These are phyloP conservation scores for Mastacembelus armatus DNA, from an alignment of 2,797 vertebrate genomes.

Conservation along the genomic window DNA sequence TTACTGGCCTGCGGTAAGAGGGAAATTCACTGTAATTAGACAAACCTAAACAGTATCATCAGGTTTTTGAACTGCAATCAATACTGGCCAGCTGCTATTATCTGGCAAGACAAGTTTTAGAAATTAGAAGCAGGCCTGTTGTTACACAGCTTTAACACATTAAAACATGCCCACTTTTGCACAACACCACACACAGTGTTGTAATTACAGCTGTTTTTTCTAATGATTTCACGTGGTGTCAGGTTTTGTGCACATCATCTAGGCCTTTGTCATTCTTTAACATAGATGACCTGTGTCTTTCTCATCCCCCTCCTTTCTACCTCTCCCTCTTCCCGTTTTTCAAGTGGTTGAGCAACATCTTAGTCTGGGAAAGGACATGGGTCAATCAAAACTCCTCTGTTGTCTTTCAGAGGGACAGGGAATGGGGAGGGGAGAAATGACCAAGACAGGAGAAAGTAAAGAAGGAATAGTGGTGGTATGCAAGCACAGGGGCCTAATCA, in stretches of 20 bases:
- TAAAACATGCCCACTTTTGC: slow-evolving; percentile 52
- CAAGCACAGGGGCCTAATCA: slow-evolving; percentile 34
- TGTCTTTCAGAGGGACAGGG: slow-evolving; percentile 33
- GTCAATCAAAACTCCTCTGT: slow-evolving; percentile 50
- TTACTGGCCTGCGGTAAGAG: neutral
- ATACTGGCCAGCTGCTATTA: slow-evolving; percentile 40
- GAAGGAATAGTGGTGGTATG: slow-evolving; percentile 31
- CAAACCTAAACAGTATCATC: neutral
- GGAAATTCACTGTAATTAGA: slow-evolving; percentile 5
- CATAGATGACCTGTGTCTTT: slow-evolving; percentile 16
- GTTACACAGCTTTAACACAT: slow-evolving; percentile 44
- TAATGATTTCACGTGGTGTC: slow-evolving; percentile 59
- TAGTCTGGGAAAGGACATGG: slow-evolving; percentile 50
- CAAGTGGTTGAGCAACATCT: slow-evolving; percentile 43
- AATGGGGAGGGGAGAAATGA: slow-evolving; percentile 11
- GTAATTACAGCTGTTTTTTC: slow-evolving; percentile 56
- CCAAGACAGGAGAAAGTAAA: slow-evolving; percentile 17
- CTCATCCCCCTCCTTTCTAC: neutral
- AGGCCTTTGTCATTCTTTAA: slow-evolving; percentile 48
- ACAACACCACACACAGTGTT: slow-evolving; percentile 36
- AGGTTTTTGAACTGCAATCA: slow-evolving; percentile 19
- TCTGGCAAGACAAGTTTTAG: slow-evolving; percentile 41
- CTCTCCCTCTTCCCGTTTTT: slow-evolving; percentile 13
- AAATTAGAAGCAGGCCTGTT: slow-evolving; percentile 52
- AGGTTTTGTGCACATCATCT: slow-evolving; percentile 49